Conservation (phyloP, 2,888 invertebrate species). For the Beris morrisii region DNA sequence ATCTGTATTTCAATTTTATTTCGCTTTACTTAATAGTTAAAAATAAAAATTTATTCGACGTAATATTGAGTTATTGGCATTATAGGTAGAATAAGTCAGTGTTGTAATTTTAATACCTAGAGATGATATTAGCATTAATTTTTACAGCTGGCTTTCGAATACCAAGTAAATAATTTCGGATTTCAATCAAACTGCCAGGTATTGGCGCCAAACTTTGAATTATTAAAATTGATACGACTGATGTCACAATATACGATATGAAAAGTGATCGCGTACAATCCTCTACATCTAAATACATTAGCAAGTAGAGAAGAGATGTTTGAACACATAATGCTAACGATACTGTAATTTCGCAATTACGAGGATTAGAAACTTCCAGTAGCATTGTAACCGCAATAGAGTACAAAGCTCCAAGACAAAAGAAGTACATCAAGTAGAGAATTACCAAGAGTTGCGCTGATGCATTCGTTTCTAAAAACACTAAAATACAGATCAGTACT, state of each 20-base stretch:
- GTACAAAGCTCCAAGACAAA: constrained; percentile 17
- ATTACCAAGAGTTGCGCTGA: not conserved
- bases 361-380: constrained; percentile 21
- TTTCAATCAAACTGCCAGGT: constrained; percentile 16
- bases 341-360: constrained; percentile 15
- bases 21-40: too few relatives aligned
- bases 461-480: constrained; percentile 10
- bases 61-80: too few relatives aligned
- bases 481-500: constrained; percentile 8
- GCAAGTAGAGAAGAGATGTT: not conserved
- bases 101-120: too few relatives aligned
- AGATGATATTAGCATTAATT: too few relatives aligned
- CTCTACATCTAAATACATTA: constrained; percentile 6
- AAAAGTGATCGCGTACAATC: constrained; percentile 2
- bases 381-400: constrained; percentile 10
- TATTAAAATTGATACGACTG: constrained; percentile 5
- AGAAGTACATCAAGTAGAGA: constrained; percentile 14
- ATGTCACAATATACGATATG: not conserved
- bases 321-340: constrained; percentile 3
- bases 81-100: too few relatives aligned
- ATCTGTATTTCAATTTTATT: too few relatives aligned
- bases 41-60: too few relatives aligned
- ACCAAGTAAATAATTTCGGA: constrained; percentile 22
- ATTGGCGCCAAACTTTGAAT: constrained; percentile 19
- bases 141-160: constrained; percentile 3